These are phyloP conservation scores for Argyresthia goedartella DNA, from an alignment of 2,888 invertebrate species.

Conservation along the genomic window DNA sequence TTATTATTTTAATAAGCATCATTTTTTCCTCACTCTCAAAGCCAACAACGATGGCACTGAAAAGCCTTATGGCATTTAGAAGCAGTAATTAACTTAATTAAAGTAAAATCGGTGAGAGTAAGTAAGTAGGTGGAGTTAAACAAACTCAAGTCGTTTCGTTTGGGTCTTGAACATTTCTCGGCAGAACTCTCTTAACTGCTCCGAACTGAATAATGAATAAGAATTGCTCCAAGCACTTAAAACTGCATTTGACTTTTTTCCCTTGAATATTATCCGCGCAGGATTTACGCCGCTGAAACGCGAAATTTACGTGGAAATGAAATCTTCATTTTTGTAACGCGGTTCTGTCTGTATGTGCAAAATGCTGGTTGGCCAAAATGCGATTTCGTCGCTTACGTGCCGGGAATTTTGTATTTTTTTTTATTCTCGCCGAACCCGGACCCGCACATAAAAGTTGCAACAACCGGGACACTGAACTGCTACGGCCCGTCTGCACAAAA, in stretches of 20 bases:
- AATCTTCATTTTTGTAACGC: constrained; percentile 40
- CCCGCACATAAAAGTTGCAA: constrained; percentile 56
- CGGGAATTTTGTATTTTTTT: constrained; percentile 31
- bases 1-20: no score
- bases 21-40: no score
- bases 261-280: not conserved
- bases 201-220: constrained; percentile 7
- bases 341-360: constrained; percentile 25
- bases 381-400: constrained; percentile 38
- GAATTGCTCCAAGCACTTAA: constrained; percentile 5
- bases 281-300: not conserved
- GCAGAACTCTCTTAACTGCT: constrained; percentile 4
- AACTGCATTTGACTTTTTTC: constrained; percentile 1
- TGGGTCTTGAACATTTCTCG: no score
- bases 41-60: no score
- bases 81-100: not conserved
- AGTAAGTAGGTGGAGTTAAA: constrained; percentile 1
- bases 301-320: constrained; percentile 10
- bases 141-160: not conserved
- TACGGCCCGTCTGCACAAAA: not conserved
- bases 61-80: no score
- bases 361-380: constrained; percentile 43
- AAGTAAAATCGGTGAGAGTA: constrained; percentile 2
- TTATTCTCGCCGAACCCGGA: constrained; percentile 18
- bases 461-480: constrained; percentile 20